phyloP scores from a whole-genome alignment of 2,113 vertebrate genomes.

The Isurus oxyrinchus region DNA sequence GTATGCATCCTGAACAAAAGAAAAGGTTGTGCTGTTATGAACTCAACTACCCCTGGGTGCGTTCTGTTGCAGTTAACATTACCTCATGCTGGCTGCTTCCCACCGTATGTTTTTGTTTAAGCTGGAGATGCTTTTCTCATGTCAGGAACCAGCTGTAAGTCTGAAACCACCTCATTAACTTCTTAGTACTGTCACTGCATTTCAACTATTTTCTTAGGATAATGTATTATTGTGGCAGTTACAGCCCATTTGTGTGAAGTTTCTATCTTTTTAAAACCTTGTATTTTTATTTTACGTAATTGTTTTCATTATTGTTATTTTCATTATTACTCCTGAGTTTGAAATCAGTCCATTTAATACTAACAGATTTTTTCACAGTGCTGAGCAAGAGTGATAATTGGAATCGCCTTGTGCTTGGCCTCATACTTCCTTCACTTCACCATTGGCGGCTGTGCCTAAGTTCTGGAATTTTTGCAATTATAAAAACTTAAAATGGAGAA shows the following conservation, averaged over 20 bases:
- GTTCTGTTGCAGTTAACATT: slow-evolving; percentile 15
- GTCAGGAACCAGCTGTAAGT: not conserved
- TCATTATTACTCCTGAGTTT: not conserved
- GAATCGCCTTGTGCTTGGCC: not conserved
- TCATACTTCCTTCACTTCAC: not conserved
- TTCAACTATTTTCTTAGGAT: not conserved
- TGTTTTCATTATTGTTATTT: not conserved
- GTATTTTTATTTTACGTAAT: not conserved
- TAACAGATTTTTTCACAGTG: not conserved
- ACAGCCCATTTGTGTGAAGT: not conserved
- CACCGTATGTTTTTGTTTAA: slow-evolving; percentile 29
- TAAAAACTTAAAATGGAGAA: not conserved
- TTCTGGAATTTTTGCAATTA: not conserved
- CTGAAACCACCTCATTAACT: not conserved
- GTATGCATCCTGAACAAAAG: not conserved
- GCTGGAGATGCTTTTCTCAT: not conserved
- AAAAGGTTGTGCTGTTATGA: not conserved
- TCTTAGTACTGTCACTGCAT: not conserved
- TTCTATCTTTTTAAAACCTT: not conserved
- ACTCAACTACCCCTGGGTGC: not conserved
- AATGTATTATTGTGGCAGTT: not conserved
- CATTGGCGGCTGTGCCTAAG: not conserved
- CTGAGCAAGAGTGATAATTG: not conserved
- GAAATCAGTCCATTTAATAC: not conserved
- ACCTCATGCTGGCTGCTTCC: slow-evolving; percentile 16